These are phyloP conservation scores for Drosophila gunungcola DNA, from an alignment of 1,140 invertebrate genomes.

Conservation along the genomic window DNA sequence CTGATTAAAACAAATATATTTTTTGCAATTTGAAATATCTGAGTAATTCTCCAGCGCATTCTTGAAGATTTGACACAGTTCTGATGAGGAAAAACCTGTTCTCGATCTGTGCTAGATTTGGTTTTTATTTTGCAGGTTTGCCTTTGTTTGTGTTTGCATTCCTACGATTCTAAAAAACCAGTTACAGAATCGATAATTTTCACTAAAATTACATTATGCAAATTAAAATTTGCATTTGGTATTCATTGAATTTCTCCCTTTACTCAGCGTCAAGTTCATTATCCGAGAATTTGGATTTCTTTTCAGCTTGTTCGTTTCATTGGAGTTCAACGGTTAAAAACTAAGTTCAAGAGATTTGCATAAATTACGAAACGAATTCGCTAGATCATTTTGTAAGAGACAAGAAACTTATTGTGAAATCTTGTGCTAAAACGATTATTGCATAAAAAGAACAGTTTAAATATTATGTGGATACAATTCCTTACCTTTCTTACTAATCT, in stretches of 20 bases:
- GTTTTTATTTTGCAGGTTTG: slow-evolving; percentile 11
- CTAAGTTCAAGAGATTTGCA: slow-evolving; percentile 36
- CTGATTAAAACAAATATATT: slow-evolving; percentile 51
- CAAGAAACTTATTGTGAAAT: slow-evolving; percentile 9
- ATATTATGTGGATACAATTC: not conserved
- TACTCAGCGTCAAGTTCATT: slow-evolving; percentile 22
- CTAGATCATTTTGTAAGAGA: slow-evolving; percentile 5
- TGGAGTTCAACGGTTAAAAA: slow-evolving; percentile 20
- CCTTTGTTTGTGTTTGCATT: slow-evolving; percentile 28
- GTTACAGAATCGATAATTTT: slow-evolving; percentile 42
- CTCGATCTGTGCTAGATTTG: slow-evolving; percentile 36
- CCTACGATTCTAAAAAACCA: slow-evolving; percentile 22
- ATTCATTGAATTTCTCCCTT: slow-evolving; percentile 37
- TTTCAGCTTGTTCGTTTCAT: slow-evolving; percentile 16
- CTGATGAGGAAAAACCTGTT: slow-evolving; percentile 57
- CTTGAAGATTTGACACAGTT: slow-evolving; percentile 63
- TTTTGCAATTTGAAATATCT: slow-evolving; percentile 48
- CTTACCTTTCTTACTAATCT: not conserved
- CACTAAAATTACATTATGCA: slow-evolving; percentile 28
- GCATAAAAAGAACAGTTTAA: slow-evolving; percentile 16
- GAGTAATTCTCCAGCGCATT: slow-evolving; percentile 56
- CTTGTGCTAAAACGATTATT: not conserved
- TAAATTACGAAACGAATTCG: slow-evolving; percentile 3
- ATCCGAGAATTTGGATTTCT: slow-evolving; percentile 17
- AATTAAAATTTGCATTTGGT: slow-evolving; percentile 36